Evolutionary conservation across 2,113 vertebrate genomes (phyloP), one percentile per base, ranked within the genome.

Genomic region (Orycteropus afer): DNA sequence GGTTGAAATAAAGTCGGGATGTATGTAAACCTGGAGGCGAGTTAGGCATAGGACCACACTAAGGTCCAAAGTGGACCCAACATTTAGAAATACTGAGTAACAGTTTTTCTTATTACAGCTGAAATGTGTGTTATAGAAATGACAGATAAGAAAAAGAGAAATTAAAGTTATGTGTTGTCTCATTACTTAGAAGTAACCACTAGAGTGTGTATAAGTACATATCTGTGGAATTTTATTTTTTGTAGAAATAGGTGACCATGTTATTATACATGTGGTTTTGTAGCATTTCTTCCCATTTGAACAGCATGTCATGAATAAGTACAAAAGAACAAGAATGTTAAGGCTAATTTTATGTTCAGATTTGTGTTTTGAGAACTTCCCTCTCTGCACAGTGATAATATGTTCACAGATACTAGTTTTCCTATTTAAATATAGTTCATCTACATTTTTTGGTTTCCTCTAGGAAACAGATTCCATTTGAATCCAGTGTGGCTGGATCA

Each of bases 281-380:
- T 34, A 32, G 40, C 17, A 0, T 47, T 40, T 51, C 37, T 40
- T 49, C 22, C 29, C 69, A 15, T 37, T 37, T 18, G 32, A 88
- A 29, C 5, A 0, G 2, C 4, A 0, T 51, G 4, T 65, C n/a
- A 15, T 12, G 17, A 53, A 27, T 23, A 45, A 4, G 0, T 34
- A 53, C 10, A 88, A 73, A 90, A 94, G 85, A 53, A 90, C 51
- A 18, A n/a, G 84, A 47, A 7, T 37, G 37, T 78, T 45, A 65
- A 74, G 92, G 32, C 77, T 23, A 6, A 3, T 85, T 63, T 71
- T 51, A 23, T 69, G 57, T 77, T 9, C 0, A 0, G 32, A 47
- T 49, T 17, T 12, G 45, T 15, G 17, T 49, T 89, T 59, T 29
- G 78, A 51, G 95, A 74, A 25, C 71, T 7, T 40, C 32, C 40